A percentile compares a stretch with the other conserved stretches of the same genome.
phyloP scores from a whole-genome alignment of 2,888 invertebrate genomes.

The Cheilosia pagana region DNA sequence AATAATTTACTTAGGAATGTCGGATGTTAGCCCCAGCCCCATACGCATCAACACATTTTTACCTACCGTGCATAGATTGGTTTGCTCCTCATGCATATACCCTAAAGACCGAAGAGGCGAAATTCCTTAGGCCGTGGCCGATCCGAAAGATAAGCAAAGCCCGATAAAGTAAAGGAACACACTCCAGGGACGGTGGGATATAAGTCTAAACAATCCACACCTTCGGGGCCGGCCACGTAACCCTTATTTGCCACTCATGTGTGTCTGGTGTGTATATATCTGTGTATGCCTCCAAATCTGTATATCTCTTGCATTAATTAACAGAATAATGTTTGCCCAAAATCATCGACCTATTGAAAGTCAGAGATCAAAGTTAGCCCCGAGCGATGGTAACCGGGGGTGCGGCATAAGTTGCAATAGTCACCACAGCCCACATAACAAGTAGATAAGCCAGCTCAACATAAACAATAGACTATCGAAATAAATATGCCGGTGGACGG shows the following conservation, averaged over 20 bases:
- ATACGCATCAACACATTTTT: not conserved
- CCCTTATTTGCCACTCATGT: constrained; percentile 7
- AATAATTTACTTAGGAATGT: not conserved
- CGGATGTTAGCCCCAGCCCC: not conserved
- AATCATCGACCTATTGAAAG: constrained; percentile 25
- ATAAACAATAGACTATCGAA: constrained; percentile 10
- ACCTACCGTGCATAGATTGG: constrained; percentile 12
- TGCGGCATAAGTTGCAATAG: not conserved
- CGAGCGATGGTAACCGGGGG: constrained; percentile 10
- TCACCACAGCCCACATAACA: not conserved
- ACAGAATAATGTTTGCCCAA: constrained; percentile 23
- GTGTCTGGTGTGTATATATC: too few relatives aligned
- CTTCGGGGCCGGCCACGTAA: constrained; percentile 17
- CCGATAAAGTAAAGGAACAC: constrained; percentile 22
- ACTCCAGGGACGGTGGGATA: constrained; percentile 14
- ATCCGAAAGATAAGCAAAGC: constrained; percentile 22
- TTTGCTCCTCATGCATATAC: constrained; percentile 20
- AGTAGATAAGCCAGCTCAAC: constrained; percentile 5
- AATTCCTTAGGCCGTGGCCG: constrained; percentile 10
- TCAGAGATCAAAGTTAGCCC: constrained; percentile 38
- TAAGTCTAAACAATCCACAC: constrained; percentile 34
- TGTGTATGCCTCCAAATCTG: constrained; percentile 7
- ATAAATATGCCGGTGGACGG: constrained; percentile 30
- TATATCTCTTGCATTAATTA: constrained; percentile 54
- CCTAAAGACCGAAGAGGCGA: constrained; percentile 14